Conservation (phyloP, 2,113 vertebrate genomes). For the Tragulus kanchil region DNA sequence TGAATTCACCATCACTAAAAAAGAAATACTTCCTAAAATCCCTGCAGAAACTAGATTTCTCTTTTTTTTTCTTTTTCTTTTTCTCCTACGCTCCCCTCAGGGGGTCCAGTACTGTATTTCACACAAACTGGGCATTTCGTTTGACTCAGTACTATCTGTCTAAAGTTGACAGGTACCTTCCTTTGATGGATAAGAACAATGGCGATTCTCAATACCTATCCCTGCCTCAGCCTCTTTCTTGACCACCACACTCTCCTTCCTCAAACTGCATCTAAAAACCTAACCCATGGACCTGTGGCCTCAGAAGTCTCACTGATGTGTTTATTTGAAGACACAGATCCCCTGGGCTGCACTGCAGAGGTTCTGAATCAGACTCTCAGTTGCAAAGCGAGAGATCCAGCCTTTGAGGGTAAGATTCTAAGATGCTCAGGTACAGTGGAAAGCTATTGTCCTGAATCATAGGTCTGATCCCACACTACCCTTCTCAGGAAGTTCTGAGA, state of each 20-base stretch:
- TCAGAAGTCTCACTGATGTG: not conserved
- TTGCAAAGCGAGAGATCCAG: not conserved
- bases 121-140: not conserved
- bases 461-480: not conserved
- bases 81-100: not conserved
- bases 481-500: not conserved
- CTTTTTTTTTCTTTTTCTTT: not conserved
- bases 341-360: not conserved
- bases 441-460: not conserved
- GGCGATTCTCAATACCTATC: not conserved
- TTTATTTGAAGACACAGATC: not conserved
- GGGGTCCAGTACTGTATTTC: not conserved
- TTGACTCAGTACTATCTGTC: not conserved
- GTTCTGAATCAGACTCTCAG: not conserved
- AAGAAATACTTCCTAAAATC: conserved; percentile 23
- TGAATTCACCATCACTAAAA: conserved; percentile 34
- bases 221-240: conserved; percentile 35
- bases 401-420: not conserved
- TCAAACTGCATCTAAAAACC: not conserved
- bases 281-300: not conserved
- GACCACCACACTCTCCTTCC: not conserved
- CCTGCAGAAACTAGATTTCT: not conserved
- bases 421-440: not conserved
- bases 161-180: not conserved
- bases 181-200: not conserved